Base-by-base conservation (phyloP, 53 echinoderm and acorn worm species). In the Holothuria leucospilota region DNA sequence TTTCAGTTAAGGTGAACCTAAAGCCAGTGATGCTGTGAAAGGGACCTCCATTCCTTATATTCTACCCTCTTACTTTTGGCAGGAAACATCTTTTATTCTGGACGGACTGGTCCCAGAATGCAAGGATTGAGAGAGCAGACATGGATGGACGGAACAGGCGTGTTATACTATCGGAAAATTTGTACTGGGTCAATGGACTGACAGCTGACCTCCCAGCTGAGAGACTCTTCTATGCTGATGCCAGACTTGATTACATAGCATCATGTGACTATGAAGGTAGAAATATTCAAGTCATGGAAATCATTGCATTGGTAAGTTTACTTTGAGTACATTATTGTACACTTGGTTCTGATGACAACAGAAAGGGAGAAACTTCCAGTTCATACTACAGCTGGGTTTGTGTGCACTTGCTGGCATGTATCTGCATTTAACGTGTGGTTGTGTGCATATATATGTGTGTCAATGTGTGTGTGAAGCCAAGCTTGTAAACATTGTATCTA, bases 181-280 rank as follows among this genome's bases (percentile, higher is more conserved):
- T 89, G 0, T 89, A 89, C 62, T 71, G 75, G 89, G 69, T 69
- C 16, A 83, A 84, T 69, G 92, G 81, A 13, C 26, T 94, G 21
- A 84, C 92, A 20, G 34, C 88, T 3, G 94, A 94, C 60, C 77
- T 90, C n/a, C 90, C 92, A 16, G 89, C 79, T 20, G 87, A 87
- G 77, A 92, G 86, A 59, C 68, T 94, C 21, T 94, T 87, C 74
- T 94, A 92, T 66, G 85, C 79, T 12, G 94, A 94, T 51, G 71
- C 56, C 2, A 75, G 90, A 3, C 70, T 89, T 67, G 90, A 90
- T 53, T 94, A 87, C 69, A 92, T 94, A 20, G 94, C 89, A 20
- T 87, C 81, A 59, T 92, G 92, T 64, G 85, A 94, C 51, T 94
- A 94, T 62, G 88, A 94, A 46, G 94, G 94, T 8, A 85, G 52